Conservation (phyloP, 2,888 invertebrate species). For the Matsumyia berberina region DNA sequence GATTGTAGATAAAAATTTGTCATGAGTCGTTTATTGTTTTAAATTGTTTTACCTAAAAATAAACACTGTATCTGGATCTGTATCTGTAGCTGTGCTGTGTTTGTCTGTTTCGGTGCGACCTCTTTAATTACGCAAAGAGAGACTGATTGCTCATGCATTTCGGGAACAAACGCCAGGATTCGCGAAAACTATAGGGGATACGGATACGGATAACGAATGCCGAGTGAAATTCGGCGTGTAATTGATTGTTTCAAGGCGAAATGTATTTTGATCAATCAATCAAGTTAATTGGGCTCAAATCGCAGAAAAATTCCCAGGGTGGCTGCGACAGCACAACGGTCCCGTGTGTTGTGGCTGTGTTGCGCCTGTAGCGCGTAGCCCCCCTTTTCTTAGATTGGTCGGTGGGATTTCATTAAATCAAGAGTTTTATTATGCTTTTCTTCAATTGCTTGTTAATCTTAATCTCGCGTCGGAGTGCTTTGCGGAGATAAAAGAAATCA, state of each 20-base stretch:
- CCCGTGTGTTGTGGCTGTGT: not conserved
- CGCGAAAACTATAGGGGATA: not conserved
- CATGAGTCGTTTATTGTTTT: conserved; percentile 75
- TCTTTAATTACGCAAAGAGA: conserved; percentile 38
- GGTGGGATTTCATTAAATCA: conserved; percentile 46
- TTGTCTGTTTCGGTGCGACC: conserved; percentile 14
- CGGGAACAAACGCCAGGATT: conserved; percentile 42
- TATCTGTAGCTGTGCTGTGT: not conserved
- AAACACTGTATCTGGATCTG: conserved; percentile 36
- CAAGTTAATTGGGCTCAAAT: conserved; percentile 71
- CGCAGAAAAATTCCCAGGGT: conserved; percentile 52
- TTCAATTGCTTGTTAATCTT: conserved; percentile 31
- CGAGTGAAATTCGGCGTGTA: conserved; percentile 66
- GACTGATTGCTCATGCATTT: conserved; percentile 5
- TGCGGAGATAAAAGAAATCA: conserved; percentile 2
- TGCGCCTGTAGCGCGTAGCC: conserved; percentile 10
- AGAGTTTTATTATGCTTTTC: conserved; percentile 30
- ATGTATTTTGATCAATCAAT: conserved; percentile 71
- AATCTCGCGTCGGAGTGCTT: conserved; percentile 22
- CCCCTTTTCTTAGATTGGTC: not conserved
- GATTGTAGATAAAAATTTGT: conserved; percentile 75
- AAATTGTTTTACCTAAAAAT: conserved; percentile 70
- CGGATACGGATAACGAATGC: conserved; percentile 24
- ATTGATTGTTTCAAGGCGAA: conserved; percentile 70
- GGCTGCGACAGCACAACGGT: not conserved